Base-by-base conservation (phyloP, 2,888 invertebrate species). In the Cerceris ruficornis region DNA sequence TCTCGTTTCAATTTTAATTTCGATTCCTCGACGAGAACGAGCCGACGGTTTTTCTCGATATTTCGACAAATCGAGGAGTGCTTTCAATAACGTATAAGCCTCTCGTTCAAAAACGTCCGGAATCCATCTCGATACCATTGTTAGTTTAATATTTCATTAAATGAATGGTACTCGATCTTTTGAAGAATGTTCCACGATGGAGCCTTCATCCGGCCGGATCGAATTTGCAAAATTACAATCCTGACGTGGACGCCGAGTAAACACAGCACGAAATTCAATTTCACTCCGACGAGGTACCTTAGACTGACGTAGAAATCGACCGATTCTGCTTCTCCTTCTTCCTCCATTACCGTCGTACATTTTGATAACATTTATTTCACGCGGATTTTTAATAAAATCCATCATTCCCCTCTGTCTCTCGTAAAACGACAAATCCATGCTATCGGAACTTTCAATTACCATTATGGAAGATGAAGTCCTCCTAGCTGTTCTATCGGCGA, bases 61-160 rank as follows among this genome's bases (percentile, higher is more conserved):
- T 17, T 55, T 69, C 52, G 52, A 46, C 55, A 52, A 54, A 61
- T 58, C 69, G 60, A 69, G 64, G 52, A 67, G 78, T 60, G 74
- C 52, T 75, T 67, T 75, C 75, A 55, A 82, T 75, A 74, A 69
- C 82, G 66, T 68, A 65, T 69, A 64, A 80, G 39, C 68, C 59
- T 42, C 69, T 68, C 62, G 66, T 67, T 67, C 50, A 69, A 70
- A 67, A 72, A 65, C 64, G 43, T 69, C 54, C 65, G 15, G 52
- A 15, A 43, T 50, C 69, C 60, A 77, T 69, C 54, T 65, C 39
- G 52, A 15, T 39, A 46, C 69, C 60, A 77, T 83, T 73, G 69
- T 83, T 58, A 60, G 46, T 57, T 69, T 75, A 81, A 84, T 77
- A 71, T 84, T 84, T 75, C 64, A 81, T 77, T 61, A 69, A 59